phyloP scores from a whole-genome alignment of 1,140 invertebrate genomes.

The Nylanderia fulva region DNA sequence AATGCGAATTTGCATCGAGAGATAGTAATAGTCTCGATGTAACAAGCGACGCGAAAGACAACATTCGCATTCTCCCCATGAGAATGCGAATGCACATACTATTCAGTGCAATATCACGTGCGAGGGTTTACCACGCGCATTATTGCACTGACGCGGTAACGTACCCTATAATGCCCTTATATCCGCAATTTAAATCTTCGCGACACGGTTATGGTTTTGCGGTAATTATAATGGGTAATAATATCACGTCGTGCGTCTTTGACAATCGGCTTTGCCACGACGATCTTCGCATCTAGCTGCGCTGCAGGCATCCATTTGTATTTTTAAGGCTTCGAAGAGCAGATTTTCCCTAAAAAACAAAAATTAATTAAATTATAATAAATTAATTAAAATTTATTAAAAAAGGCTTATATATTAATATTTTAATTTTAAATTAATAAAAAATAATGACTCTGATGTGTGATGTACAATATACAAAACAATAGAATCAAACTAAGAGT shows the following conservation, averaged over 20 bases:
- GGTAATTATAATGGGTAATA: conserved; percentile 71
- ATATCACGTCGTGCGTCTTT: conserved; percentile 66
- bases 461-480: too few species aligned
- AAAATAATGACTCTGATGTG: too few species aligned
- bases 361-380: too few species aligned
- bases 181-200: conserved; percentile 73
- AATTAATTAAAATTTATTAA: too few species aligned
- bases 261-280: conserved; percentile 46
- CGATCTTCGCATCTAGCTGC: background rate
- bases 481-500: too few species aligned
- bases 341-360: background rate
- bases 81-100: conserved; percentile 68
- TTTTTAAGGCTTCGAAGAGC: background rate
- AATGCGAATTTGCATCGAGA: conserved; percentile 17
- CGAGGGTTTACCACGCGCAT: conserved; percentile 56
- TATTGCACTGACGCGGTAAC: conserved; percentile 57
- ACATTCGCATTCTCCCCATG: conserved; percentile 69
- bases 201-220: conserved; percentile 59
- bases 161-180: conserved; percentile 53
- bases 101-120: conserved; percentile 72
- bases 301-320: background rate
- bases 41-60: conserved; percentile 58
- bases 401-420: too few species aligned
- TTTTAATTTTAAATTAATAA: too few species aligned
- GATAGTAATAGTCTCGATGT: conserved; percentile 42